Evolutionary conservation across 2,113 vertebrate genomes (phyloP), one percentile per base, ranked within the genome.

Genomic region (Origma solitaria): DNA sequence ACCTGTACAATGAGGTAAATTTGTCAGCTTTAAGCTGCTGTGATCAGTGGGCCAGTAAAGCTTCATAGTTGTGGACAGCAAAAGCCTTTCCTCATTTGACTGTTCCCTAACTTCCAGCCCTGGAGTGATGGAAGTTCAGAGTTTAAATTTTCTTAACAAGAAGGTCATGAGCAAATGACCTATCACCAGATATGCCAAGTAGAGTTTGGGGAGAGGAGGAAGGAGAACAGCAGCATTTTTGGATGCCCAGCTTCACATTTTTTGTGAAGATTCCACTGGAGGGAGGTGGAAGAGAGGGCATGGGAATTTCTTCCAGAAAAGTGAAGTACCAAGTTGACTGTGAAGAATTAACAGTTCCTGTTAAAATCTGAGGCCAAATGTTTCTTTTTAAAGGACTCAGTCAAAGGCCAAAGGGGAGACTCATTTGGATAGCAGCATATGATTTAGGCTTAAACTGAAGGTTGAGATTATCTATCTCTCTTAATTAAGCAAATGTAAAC

Each of bases 371-470:
- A 76, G 45, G 25, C 30, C 16, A 70, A 14, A 58, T 21, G 3
- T 77, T 87, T 88, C 23, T 69, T 82, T 87, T 89, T 73, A 79
- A 80, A 87, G 62, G 54, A 45, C 15, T 82, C 37, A 7, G 21
- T 62, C 17, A 62, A 78, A 79, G 31, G 20, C 30, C 8, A 12
- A 22, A 80, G 18, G 13, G 17, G 13, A 20, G 4, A 51, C 9
- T 53, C 9, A 7, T 24, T 23, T 75, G 40, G 5, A 6, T 51
- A 64, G 7, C 8, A 6, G 21, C 3, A 0, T n/a, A 18, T n/a
- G 38, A 50, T 6, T 81, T 80, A 23, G 60, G 2, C 7, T 83
- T 40, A 77, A 92, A 61, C 25, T 21, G 19, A 57, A 68, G 37
- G 8, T 35, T 86, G 37, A 87, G 30, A 30, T 88, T 77, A 17